phyloP scores from a whole-genome alignment of 2,797 vertebrate species.

The Halcyon smyrnensis region DNA sequence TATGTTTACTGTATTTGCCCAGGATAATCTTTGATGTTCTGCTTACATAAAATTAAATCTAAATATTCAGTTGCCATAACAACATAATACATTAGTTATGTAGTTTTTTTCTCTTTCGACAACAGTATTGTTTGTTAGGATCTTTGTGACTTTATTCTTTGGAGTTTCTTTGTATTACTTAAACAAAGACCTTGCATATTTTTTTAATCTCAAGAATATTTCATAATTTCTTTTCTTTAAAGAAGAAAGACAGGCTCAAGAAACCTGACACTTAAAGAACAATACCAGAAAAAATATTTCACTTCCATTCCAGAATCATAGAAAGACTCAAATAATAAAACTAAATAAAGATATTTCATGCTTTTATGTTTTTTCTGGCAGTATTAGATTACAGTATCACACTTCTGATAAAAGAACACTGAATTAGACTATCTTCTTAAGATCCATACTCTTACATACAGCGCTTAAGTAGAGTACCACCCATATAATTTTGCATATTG shows the following conservation, averaged over 20 bases:
- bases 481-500: neutral
- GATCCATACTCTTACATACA: neutral
- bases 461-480: neutral
- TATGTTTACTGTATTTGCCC: conserved; percentile 30
- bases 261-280: neutral
- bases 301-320: neutral
- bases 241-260: neutral
- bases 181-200: neutral
- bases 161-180: neutral
- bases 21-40: conserved; percentile 48
- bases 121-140: neutral
- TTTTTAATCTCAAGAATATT: neutral
- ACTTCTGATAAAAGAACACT: neutral
- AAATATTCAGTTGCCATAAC: conserved; percentile 50
- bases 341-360: neutral
- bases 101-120: neutral
- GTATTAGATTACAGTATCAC: neutral
- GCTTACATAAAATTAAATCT: conserved; percentile 52
- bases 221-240: neutral
- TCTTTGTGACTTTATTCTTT: neutral
- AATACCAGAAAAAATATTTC: neutral
- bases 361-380: neutral
- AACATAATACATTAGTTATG: conserved; percentile 36
- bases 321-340: neutral
- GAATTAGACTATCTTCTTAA: neutral